These are phyloP conservation scores for Datnioides undecimradiatus DNA, from an alignment of 2,113 vertebrate genomes.

Conservation along the genomic window DNA sequence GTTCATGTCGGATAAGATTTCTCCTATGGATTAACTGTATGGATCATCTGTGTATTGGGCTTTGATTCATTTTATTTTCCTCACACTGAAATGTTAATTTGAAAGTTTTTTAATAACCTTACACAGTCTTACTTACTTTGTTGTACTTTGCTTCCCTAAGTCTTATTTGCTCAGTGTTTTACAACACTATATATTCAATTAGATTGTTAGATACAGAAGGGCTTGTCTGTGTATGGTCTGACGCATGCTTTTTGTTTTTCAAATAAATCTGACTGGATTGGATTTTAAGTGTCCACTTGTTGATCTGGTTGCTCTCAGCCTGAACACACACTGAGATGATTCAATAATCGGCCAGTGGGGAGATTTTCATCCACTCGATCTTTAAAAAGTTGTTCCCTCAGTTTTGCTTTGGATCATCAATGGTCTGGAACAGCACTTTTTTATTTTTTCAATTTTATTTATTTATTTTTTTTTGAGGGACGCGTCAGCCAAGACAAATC, in stretches of 20 bases:
- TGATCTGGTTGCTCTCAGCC: slow-evolving; percentile 1
- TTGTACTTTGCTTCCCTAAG: neutral
- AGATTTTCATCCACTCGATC: slow-evolving; percentile 35
- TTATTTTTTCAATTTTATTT: too few relatives aligned
- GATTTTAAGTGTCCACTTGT: slow-evolving; percentile 34
- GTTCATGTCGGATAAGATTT: slow-evolving; percentile 27
- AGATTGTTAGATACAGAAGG: neutral
- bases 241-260: slow-evolving; percentile 34
- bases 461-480: too few relatives aligned
- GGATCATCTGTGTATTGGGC: slow-evolving; percentile 14
- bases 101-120: neutral
- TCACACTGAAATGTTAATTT: neutral
- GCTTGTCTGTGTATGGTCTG: neutral
- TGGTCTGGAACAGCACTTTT: slow-evolving; percentile 23
- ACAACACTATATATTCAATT: neutral
- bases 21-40: slow-evolving; percentile 43
- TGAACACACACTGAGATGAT: slow-evolving; percentile 41
- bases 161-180: neutral
- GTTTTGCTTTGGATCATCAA: slow-evolving; percentile 42
- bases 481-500: slow-evolving; percentile 37
- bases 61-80: neutral
- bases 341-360: slow-evolving; percentile 21
- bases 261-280: slow-evolving; percentile 44
- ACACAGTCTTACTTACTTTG: neutral
- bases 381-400: slow-evolving; percentile 13